A percentile compares a stretch with the other conserved stretches of the same genome.
Conservation (phyloP, 2,888 invertebrate species). For the Neoitamus cyanurus region DNA sequence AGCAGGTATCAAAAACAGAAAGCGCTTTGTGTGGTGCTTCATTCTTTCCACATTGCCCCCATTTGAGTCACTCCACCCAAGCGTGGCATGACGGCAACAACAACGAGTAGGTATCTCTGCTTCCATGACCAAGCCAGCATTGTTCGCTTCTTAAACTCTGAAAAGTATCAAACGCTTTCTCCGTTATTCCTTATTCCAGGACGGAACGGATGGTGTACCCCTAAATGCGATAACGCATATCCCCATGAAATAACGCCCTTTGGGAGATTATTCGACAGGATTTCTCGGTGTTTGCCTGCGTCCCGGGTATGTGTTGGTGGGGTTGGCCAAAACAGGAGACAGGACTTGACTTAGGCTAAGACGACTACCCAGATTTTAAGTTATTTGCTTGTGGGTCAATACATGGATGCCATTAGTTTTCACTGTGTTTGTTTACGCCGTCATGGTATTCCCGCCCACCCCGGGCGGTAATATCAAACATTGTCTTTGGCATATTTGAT, state of each 20-base stretch:
- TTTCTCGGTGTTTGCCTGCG: constrained; percentile 18
- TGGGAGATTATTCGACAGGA: constrained; percentile 27
- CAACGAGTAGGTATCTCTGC: constrained; percentile 5
- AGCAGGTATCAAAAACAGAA: constrained; percentile 37
- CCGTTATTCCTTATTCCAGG: constrained; percentile 36
- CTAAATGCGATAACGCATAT: constrained; percentile 50
- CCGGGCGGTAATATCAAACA: neutral
- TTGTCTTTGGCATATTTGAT: constrained; percentile 15
- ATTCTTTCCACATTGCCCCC: constrained; percentile 32
- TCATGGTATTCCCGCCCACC: neutral
- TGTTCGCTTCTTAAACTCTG: constrained; percentile 41
- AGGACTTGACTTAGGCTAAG: neutral
- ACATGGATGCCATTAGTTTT: constrained; percentile 22
- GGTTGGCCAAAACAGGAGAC: neutral
- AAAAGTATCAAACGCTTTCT: constrained; percentile 40
- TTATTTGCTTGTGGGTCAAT: constrained; percentile 26
- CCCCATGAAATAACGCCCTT: constrained; percentile 45
- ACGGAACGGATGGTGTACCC: constrained; percentile 40
- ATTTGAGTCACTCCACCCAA: neutral
- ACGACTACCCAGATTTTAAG: constrained; percentile 7
- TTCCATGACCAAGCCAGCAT: constrained; percentile 37
- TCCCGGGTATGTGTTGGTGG: neutral
- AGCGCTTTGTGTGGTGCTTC: constrained; percentile 32
- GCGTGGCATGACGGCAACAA: neutral
- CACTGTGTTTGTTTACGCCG: neutral